Evolutionary conservation across 64 coral and sea anemone species (phyloP), one percentile per base, ranked within the genome.

Genomic region (Actinia equina): DNA sequence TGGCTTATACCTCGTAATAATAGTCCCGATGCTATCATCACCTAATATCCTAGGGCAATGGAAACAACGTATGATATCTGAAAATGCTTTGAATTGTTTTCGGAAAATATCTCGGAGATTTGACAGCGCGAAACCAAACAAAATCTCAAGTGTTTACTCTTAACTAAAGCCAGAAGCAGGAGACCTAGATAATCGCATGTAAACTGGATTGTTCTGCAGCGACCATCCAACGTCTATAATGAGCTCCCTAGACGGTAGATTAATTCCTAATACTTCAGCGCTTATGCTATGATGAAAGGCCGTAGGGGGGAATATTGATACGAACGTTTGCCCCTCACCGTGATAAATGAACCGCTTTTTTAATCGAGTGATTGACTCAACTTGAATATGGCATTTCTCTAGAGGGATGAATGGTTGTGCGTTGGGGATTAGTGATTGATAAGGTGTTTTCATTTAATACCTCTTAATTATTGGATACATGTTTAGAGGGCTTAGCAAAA

Each of bases 291-390:
- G 69, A 41, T 74, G 69, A 74, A 27, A 74, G 26, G 69, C 69
- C 69, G 69, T 41, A 41, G 69, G 69, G 69, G 69, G 69, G 69
- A 74, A 74, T 54, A 12, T 30, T 74, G 69, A 41, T 37, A 74
- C 14, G 12, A 74, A 5, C 26, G 23, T 37, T 74, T 74, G 27
- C 69, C 69, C 69, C 69, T 81, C 14, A 81, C 78, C 17, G 78
- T 19, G 78, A 81, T 81, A 79, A 79, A 79, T 25, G 77, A 79
- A 10, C 8, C 77, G 77, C 77, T 79, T 17, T 79, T 79, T 79
- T 79, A 8, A 37, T 23, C 63, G 19, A 69, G 63, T 25, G n/a
- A n/a, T 20, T 22, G 5, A 8, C 46, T 57, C 55, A 14, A 30
- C 22, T 15, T 41, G 2, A 8, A 15, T 41, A 26, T 74, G 69